Base-by-base conservation (phyloP, 2,797 vertebrate species). In the Galaxias olidus region DNA sequence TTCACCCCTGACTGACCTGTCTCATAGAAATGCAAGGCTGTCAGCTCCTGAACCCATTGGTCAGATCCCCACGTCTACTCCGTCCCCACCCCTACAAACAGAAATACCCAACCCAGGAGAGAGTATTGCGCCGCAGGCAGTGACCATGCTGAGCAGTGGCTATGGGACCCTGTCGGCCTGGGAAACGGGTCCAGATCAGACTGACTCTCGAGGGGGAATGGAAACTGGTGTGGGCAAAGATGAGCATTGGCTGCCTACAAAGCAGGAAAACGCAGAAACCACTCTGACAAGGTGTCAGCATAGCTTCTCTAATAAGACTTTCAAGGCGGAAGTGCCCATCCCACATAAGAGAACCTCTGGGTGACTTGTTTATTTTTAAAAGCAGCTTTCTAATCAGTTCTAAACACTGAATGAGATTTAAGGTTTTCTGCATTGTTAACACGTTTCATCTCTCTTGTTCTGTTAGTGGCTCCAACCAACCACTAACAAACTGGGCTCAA, bases 401-500 rank as follows among this genome's bases (percentile, higher is more conserved):
- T 11, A 43, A 47, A 47, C 61, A 15, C 13, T 51, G 10, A n/a
- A n/a, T 52, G 13, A 13, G 14, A 47, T 4, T 8, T 12, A 47
- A 4, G 8, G 7, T 47, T 14, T 14, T 51, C n/a, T 15, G n/a
- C 19, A 11, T 10, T 15, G 9, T 56, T 50, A 17, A 19, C 44
- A 60, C 0, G n/a, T n/a, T 4, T 15, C 9, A 18, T 2, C 9
- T 41, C 44, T 68, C 7, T 59, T 20, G 8, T 56, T 65, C 15
- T 18, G 15, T 64, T 45, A 30, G 65, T 73, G 82, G 82, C 75
- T 82, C 8, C 75, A 95, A 92, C 73, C 94, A 93, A 79, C 79
- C 79, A 14, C 58, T 98, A 76, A 99, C 97, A 20, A 96, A 97
- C n/a, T 99, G 97, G 97, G 95, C 94, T 54, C 94, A 96, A 71